Conservation (phyloP, 2,113 vertebrate species). For the Channa argus region DNA sequence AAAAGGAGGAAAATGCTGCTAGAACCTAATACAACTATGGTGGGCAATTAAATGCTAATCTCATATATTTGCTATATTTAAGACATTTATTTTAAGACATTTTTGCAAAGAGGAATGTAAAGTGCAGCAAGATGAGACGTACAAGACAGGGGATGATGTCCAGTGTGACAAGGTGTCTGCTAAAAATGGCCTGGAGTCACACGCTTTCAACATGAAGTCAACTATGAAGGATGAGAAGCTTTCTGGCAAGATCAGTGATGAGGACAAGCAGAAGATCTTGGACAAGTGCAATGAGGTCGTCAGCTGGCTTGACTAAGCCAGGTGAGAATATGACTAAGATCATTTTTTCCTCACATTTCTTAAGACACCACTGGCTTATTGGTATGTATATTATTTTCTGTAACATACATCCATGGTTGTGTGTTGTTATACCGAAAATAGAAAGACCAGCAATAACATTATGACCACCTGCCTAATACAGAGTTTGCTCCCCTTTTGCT, state of each 20-base stretch:
- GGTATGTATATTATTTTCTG: too few relatives aligned
- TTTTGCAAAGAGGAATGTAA: conserved; percentile 95
- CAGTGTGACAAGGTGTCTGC: conserved; percentile 93
- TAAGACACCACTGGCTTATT: too few relatives aligned
- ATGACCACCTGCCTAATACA: too few relatives aligned
- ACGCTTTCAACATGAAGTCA: conserved; percentile 96
- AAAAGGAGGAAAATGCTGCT: not conserved
- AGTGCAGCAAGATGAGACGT: conserved; percentile 95
- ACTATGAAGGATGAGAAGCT: conserved; percentile 96
- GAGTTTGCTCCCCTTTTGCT: too few relatives aligned
- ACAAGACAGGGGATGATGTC: conserved; percentile 95
- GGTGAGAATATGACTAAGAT: conserved; percentile 69
- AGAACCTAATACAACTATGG: not conserved
- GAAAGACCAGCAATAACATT: too few relatives aligned
- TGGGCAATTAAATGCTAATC: not conserved
- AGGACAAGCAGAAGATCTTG: conserved; percentile 94
- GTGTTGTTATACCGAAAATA: too few relatives aligned
- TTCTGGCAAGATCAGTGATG: conserved; percentile 93
- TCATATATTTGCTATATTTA: not conserved
- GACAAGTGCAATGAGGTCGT: conserved; percentile 95
- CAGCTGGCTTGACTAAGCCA: conserved; percentile 94
- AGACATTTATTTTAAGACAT: conserved; percentile 40
- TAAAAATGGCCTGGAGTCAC: conserved; percentile 92
- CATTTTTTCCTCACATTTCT: too few relatives aligned
- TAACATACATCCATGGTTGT: too few relatives aligned